A percentile compares a stretch with the other conserved stretches of the same genome.
Evolutionary conservation across 2,888 invertebrate genomes (phyloP).

Genomic region (Brachynemurus nebulosus): DNA sequence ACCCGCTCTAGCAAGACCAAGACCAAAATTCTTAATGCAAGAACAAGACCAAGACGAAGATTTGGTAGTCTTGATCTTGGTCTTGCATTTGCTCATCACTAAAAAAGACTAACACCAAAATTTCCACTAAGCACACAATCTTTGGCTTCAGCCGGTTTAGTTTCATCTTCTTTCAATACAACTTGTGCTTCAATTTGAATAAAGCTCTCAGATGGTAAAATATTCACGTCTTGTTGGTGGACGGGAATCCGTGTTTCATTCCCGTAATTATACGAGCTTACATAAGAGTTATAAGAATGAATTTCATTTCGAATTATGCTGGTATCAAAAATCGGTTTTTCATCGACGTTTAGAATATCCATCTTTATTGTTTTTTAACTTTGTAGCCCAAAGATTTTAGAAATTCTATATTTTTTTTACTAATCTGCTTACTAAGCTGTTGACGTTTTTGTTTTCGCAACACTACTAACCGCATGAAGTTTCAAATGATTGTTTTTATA

Average conservation of each 20-base stretch:
- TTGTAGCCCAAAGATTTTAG: background rate
- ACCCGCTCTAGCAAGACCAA: too few relatives aligned
- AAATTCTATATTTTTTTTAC: background rate
- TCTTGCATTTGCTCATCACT: too few relatives aligned
- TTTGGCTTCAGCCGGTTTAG: background rate
- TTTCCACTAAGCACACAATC: background rate
- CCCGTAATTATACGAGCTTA: background rate
- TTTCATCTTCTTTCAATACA: background rate
- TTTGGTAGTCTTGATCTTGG: too few relatives aligned
- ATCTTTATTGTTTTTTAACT: constrained; percentile 1
- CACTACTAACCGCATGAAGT: too few relatives aligned
- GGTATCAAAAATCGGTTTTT: background rate
- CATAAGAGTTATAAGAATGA: background rate
- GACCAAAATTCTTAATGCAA: too few relatives aligned
- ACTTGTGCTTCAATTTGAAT: background rate
- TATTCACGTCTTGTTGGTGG: background rate
- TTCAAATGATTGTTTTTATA: too few relatives aligned
- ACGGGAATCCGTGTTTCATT: background rate
- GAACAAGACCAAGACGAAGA: too few relatives aligned
- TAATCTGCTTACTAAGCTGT: too few relatives aligned
- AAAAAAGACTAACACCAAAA: background rate
- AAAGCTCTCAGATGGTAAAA: background rate
- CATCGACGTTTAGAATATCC: background rate
- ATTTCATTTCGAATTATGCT: background rate
- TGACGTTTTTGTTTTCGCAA: too few relatives aligned